Conservation (phyloP, 2,888 invertebrate species). For the Mimachlamys varia region DNA sequence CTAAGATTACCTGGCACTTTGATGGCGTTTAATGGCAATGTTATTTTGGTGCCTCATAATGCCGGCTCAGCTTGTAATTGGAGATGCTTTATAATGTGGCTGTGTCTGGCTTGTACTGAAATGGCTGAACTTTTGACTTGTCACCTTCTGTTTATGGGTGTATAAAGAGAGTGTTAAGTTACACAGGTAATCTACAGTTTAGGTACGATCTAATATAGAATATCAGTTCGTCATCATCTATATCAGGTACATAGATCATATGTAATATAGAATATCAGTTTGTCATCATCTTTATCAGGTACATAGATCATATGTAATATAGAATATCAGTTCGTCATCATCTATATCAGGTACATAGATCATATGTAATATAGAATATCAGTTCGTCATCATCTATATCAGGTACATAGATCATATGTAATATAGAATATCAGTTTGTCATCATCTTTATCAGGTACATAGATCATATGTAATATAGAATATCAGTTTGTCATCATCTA, state of each 20-base stretch:
- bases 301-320: too few species aligned
- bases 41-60: background rate
- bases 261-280: background rate
- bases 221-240: too few species aligned
- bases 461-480: too few species aligned
- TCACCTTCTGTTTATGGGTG: background rate
- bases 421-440: background rate
- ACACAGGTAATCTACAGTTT: background rate
- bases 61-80: background rate
- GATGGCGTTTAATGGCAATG: background rate
- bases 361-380: too few species aligned
- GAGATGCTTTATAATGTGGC: background rate
- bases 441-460: too few species aligned
- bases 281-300: too few species aligned
- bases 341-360: too few species aligned
- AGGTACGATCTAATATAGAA: background rate
- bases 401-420: too few species aligned
- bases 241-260: too few species aligned
- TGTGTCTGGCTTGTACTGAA: background rate
- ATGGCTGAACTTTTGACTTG: conserved; percentile 18
- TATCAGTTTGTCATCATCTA: background rate
- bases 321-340: background rate
- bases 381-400: too few species aligned
- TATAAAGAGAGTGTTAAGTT: background rate
- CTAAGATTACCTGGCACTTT: background rate